Conservation (phyloP, 2,888 invertebrate species). For the Lagria hirta region DNA sequence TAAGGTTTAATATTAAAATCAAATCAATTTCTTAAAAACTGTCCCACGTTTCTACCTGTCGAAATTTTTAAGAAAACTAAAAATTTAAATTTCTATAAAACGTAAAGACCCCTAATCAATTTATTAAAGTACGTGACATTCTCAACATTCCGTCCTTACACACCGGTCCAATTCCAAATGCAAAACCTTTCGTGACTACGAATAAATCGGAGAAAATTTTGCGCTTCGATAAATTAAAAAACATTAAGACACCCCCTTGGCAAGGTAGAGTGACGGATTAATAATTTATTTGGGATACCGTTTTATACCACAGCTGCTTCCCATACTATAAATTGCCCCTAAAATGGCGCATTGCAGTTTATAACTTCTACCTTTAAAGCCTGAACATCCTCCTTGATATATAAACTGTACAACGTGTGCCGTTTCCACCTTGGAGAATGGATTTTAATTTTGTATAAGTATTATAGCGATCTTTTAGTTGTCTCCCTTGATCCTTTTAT, state of each 20-base stretch:
- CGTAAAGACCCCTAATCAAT: too few species aligned
- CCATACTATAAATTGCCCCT: conserved; percentile 36
- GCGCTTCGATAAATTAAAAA: conserved; percentile 1
- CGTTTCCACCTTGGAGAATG: conserved; percentile 11
- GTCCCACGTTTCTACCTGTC: too few species aligned
- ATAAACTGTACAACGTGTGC: conserved; percentile 20
- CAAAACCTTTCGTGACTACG: too few species aligned
- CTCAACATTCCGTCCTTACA: too few species aligned
- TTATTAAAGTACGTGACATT: too few species aligned
- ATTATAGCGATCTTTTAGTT: conserved; percentile 14
- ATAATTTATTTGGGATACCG: conserved; percentile 34
- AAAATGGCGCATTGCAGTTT: conserved; percentile 35
- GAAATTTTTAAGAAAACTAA: too few species aligned
- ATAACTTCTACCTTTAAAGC: conserved; percentile 34
- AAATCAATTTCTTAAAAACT: too few species aligned
- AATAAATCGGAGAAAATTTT: too few species aligned
- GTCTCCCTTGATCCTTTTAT: conserved; percentile 16
- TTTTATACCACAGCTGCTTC: conserved; percentile 39
- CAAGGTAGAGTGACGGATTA: conserved; percentile 36
- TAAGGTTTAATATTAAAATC: too few species aligned
- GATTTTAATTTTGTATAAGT: conserved; percentile 24
- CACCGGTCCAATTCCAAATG: too few species aligned
- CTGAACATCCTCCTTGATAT: conserved; percentile 10
- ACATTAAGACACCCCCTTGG: conserved; percentile 9
- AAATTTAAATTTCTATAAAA: too few species aligned